Evolutionary conservation across 2,113 vertebrate species (phyloP), one percentile per base, ranked within the genome.

Genomic region (Oxygymnocypris stewartii): DNA sequence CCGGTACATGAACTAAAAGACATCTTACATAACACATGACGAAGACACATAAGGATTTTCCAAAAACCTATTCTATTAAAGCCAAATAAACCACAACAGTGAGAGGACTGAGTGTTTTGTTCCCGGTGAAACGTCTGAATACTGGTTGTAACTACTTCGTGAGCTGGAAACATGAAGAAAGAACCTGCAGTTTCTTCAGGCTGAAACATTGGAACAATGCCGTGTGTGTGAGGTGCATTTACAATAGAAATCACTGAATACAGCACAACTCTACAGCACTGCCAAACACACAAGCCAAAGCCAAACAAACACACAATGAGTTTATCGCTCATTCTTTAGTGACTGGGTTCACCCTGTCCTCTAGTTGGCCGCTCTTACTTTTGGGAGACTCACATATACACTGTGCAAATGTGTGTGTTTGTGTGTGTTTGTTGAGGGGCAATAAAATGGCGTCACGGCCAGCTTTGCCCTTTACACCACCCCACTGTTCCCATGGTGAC

Each of bases 401-500:
- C 81, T 84, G 78, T 76, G 63, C 63, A 65, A 54, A 9, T 59
- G 20, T 59, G 54, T 18, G 16, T 51, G 51, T 20, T 16, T 54
- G 69, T 82, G 51, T 69, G 79, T 74, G 44, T 86, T 51, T 61
- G 31, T 42, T 73, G 57, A 87, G 31, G 76, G 85, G 78, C 61
- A 87, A 85, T 86, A 88, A 89, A 90, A 89, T 84, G 88, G 83
- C 84, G 67, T 79, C 89, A 87, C 74, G 80, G 86, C 71, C 69
- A 76, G 79, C 49, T 31, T 79, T 87, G 86, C 71, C 86, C 86
- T 87, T 87, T 84, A 65, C 67, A 84, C 76, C 44, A 54, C 54
- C 65, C 63, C 74, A 76, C 18, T 80, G 88, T 87, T 87, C 49
- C 89, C 77, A 88, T 88, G 65, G 86, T 23, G 81, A 86, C 86